Evolutionary conservation across 2,797 vertebrate genomes (phyloP), one percentile per base, ranked within the genome.

Genomic region (Decapterus maruadsi): DNA sequence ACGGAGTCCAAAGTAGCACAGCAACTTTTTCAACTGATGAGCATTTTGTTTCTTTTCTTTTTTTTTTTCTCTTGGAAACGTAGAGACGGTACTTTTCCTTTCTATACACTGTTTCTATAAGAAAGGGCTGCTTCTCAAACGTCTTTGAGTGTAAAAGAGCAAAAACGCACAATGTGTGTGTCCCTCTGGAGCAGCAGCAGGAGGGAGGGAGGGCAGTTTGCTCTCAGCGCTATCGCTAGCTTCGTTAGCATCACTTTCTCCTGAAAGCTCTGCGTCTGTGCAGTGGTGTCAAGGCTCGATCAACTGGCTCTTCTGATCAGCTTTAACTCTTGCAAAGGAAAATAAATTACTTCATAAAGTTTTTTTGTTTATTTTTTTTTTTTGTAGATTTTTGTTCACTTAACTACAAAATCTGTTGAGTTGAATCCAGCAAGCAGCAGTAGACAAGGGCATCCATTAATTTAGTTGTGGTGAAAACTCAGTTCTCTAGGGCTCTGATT

Each of bases 391-490:
- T 90, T 86, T 85, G 64, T 82, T 76, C 58, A 64, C 66, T 84
- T 86, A 72, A 91, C 59, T 92, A 91, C 64, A 92, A 94, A 93
- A 91, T 90, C 73, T 63, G 74, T 91, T 54, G 84, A 93, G 87
- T 89, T 85, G 86, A 89, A 93, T 95, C 87, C 90, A 96, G 95
- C 94, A 93, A 96, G 96, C 96, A 97, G 96, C 96, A 96, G 95
- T 91, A 96, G 96, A 96, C 94, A 75, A 90, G 93, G 93, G 93
- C 93, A 86, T 89, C 85, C 87, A 73, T 90, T 74, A 73, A 62
- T 84, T 83, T 75, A 55, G 8, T 71, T 80, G 88, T 86, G 86
- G 85, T 56, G 87, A 90, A 86, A 90, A 87, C 71, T 77, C 68
- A 31, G 78, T 86, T 90, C 92, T 94, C 92, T 86, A 87, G 90